These are phyloP conservation scores for Isichthys henryi DNA, from an alignment of 2,113 vertebrate genomes.

Conservation along the genomic window DNA sequence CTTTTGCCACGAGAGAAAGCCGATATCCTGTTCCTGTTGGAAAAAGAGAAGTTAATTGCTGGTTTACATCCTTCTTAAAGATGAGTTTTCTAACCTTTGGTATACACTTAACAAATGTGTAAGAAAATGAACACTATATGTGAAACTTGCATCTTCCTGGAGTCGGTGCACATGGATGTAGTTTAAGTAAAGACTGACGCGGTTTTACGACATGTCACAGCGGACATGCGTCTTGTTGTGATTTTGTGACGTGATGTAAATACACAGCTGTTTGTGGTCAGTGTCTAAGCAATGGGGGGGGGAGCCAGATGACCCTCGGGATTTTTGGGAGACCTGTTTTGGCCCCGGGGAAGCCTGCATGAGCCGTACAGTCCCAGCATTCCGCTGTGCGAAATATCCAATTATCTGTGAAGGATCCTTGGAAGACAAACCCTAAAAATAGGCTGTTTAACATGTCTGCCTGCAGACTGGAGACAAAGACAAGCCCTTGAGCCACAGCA, in stretches of 20 bases:
- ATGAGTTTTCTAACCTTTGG: background rate
- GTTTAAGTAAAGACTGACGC: background rate
- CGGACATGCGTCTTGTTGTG: background rate
- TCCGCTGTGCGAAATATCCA: background rate
- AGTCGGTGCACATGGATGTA: background rate
- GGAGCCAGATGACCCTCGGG: background rate
- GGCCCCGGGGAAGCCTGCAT: background rate
- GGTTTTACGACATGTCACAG: background rate
- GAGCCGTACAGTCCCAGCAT: background rate
- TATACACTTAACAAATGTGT: background rate
- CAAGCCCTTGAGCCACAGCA: background rate
- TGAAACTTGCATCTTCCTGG: background rate
- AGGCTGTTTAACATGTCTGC: background rate
- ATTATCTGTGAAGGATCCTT: slow-evolving; percentile 3
- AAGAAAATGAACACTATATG: background rate
- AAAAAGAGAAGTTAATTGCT: background rate
- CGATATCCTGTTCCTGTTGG: background rate
- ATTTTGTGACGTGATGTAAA: background rate
- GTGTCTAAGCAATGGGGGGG: background rate
- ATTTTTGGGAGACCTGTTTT: background rate
- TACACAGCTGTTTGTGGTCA: background rate
- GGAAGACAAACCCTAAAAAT: slow-evolving; percentile 15
- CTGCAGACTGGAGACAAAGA: slow-evolving; percentile 15
- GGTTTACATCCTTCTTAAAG: background rate
- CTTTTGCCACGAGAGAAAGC: background rate